These are phyloP conservation scores for Hemaris fuciformis DNA, from an alignment of 2,888 invertebrate genomes.

Conservation along the genomic window DNA sequence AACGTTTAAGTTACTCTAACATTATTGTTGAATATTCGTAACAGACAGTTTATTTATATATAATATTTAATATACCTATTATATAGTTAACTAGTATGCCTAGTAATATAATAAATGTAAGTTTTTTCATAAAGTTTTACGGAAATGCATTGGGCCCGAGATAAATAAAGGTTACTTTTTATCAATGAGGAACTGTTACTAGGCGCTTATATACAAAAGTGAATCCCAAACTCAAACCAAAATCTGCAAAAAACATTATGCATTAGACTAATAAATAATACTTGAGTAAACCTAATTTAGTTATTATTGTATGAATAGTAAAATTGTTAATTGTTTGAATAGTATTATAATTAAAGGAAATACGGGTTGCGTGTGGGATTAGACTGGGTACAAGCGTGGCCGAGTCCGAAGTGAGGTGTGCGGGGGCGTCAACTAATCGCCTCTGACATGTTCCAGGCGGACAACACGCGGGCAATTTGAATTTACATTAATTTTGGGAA, in stretches of 20 bases:
- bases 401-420: slow-evolving; percentile 26
- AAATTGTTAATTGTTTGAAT: slow-evolving; percentile 41
- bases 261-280: no score
- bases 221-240: no score
- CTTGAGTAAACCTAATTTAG: not conserved
- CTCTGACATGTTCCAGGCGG: slow-evolving; percentile 25
- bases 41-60: not conserved
- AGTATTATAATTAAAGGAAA: not conserved
- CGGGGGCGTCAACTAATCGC: slow-evolving; percentile 30
- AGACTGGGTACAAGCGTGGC: slow-evolving; percentile 44
- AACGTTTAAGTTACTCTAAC: not conserved
- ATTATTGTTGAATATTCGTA: not conserved
- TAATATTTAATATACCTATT: no score
- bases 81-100: no score
- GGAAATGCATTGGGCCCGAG: no score
- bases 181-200: no score
- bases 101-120: no score
- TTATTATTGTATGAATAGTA: not conserved
- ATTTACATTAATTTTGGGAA: slow-evolving; percentile 16
- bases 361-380: slow-evolving; percentile 72
- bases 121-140: no score
- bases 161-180: no score
- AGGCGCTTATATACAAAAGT: no score
- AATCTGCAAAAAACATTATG: no score
- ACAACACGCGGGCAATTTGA: slow-evolving; percentile 14